Percentiles rank a stretch among this genome's conserved stretches.
phyloP scores from a whole-genome alignment of 2,797 vertebrate species.

The Glossophaga mutica region DNA sequence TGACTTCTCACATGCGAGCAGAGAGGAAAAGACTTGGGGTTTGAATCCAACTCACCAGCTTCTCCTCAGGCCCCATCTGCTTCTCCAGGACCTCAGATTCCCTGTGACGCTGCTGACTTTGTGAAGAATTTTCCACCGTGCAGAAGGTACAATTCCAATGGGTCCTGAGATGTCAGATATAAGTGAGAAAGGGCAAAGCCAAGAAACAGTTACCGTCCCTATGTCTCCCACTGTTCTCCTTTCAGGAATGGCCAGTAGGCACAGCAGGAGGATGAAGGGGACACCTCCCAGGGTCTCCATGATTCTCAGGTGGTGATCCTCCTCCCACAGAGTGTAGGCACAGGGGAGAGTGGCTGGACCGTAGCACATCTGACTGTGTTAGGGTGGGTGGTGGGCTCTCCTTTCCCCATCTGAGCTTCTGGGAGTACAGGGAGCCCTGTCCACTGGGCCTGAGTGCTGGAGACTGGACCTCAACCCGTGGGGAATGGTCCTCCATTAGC shows the following conservation, averaged over 20 bases:
- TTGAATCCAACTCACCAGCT: background rate
- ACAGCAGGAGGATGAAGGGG: background rate
- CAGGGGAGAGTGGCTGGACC: background rate
- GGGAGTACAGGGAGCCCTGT: background rate
- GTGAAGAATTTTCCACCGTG: accelerated
- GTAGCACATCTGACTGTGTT: background rate
- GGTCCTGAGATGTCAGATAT: background rate
- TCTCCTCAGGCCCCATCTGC: background rate
- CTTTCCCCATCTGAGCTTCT: background rate
- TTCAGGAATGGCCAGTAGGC: accelerated
- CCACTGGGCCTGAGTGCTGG: accelerated
- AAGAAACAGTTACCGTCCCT: accelerated
- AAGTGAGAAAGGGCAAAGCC: background rate
- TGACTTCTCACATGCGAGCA: background rate
- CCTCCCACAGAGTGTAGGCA: too few species aligned
- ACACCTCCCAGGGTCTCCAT: background rate
- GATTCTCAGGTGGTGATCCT: accelerated
- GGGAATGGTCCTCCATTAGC: background rate
- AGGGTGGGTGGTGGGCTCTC: too few species aligned
- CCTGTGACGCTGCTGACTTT: accelerated
- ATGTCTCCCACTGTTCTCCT: background rate
- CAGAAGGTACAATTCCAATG: constrained; percentile 65
- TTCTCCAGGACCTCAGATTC: background rate
- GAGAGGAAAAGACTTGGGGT: background rate
- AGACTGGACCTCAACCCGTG: background rate